Base-by-base conservation (phyloP, 2,113 vertebrate species). In the Vulpes vulpes region DNA sequence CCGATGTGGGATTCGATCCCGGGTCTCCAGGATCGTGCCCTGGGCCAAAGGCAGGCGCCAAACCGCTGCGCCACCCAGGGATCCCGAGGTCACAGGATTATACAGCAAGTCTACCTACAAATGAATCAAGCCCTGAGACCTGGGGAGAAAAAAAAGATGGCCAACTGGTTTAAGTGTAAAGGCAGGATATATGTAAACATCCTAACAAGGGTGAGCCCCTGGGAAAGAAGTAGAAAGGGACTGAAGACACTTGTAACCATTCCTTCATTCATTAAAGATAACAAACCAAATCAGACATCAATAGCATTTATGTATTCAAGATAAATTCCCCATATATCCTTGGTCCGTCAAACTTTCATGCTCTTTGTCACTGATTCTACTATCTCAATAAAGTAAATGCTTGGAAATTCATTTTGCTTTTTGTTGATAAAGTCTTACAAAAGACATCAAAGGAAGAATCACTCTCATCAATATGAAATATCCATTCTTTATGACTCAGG, bases 341-440 rank as follows among this genome's bases (percentile, higher is more conserved):
- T 79, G 22, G n/a, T 64, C 16, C 49, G 1, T 4, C 35, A 89
- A 87, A 88, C 9, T 64, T 51, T 7, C 38, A 65, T n/a, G 32
- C 8, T 91, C n/a, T 43, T 55, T 30, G 30, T 73, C 65, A 73
- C 1, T 38, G 38, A 57, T 22, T 91, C 89, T 79, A 84, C 27
- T 9, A 71, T 32, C 8, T 19, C 78, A 89, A 35, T 79, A 80
- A 94, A 87, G 38, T 49, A 9, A 87, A 83, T 71, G 51, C 49
- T 89, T 80, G n/a, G 23, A 89, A 94, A 88, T 51, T n/a, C 8
- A 59, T 85, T 80, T 94, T 81, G 32, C 49, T 81, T 81, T 59
- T 67, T 94, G 35, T n/a, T 65, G 51, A 73, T 49, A 62, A 73
- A 91, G 38, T 65, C 51, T 94, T 73, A 4, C 38, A 80, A 30